Evolutionary conservation across 2,113 vertebrate genomes (phyloP).

Genomic region (Motacilla tschutschensis): DNA sequence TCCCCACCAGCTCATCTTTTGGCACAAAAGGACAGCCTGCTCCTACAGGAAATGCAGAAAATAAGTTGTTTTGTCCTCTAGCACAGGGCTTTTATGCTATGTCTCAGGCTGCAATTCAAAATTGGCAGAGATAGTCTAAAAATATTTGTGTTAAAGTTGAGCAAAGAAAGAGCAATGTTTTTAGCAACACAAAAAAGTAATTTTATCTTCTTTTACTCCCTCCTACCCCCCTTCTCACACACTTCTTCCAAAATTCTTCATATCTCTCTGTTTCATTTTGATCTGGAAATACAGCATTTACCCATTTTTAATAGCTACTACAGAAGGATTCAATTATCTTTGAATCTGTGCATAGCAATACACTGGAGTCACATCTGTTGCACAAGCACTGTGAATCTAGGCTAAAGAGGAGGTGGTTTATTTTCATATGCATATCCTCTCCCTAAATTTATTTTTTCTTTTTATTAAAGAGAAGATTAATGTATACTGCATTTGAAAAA

Average conservation of each 20-base stretch:
- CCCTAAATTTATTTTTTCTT: not conserved
- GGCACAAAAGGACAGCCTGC: not conserved
- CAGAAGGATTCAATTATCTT: constrained; percentile 50
- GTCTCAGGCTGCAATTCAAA: not conserved
- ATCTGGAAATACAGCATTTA: constrained; percentile 23
- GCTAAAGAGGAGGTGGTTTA: constrained; percentile 11
- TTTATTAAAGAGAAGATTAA: not conserved
- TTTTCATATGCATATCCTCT: not conserved
- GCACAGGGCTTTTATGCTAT: not conserved
- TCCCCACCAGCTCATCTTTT: not conserved
- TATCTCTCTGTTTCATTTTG: not conserved
- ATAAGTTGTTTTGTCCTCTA: not conserved
- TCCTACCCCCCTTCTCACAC: not conserved
- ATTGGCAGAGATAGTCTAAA: not conserved
- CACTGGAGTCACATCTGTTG: constrained; percentile 37
- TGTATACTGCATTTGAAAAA: not conserved
- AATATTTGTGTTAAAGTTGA: constrained; percentile 23
- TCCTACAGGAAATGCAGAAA: not conserved
- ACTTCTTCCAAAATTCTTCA: not conserved
- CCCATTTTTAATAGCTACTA: constrained; percentile 4
- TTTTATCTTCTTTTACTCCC: not conserved
- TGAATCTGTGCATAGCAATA: not conserved
- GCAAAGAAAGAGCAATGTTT: not conserved
- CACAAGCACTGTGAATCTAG: constrained; percentile 20
- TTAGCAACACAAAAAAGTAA: not conserved